A percentile compares a stretch with the other conserved stretches of the same genome.
Evolutionary conservation across 2,888 invertebrate genomes (phyloP).

Genomic region (Trilocha varians): DNA sequence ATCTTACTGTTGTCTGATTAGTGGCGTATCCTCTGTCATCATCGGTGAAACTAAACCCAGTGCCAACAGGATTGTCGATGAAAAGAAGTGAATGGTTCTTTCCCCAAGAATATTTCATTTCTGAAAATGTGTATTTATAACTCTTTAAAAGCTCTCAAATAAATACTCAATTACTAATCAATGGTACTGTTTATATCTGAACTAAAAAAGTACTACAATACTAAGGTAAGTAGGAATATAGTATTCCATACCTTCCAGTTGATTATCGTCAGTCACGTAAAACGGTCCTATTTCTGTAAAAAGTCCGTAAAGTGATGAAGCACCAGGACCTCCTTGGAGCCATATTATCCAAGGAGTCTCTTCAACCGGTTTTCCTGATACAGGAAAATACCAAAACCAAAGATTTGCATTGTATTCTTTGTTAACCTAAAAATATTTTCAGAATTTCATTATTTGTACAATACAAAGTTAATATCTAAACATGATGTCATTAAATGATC

Average conservation of each 20-base stretch:
- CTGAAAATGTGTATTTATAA: conserved; percentile 31
- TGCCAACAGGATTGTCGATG: conserved; percentile 79
- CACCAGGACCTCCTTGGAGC: conserved; percentile 75
- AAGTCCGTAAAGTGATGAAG: conserved; percentile 70
- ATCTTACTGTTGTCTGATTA: conserved; percentile 72
- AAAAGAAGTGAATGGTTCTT: conserved; percentile 76
- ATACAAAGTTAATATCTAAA: no score
- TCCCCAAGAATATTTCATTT: conserved; percentile 74
- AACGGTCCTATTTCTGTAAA: conserved; percentile 79
- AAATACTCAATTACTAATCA: background rate
- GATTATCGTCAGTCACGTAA: conserved; percentile 51
- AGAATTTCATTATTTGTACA: no score
- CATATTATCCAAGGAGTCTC: conserved; percentile 73
- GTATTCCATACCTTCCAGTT: conserved; percentile 37
- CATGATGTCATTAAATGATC: no score
- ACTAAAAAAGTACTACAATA: no score
- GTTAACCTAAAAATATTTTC: conserved; percentile 79
- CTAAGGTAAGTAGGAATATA: background rate
- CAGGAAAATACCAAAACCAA: conserved; percentile 91
- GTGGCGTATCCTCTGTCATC: conserved; percentile 74
- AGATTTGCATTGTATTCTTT: conserved; percentile 83
- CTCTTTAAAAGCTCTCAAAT: no score
- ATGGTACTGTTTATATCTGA: no score
- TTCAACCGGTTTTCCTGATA: conserved; percentile 62
- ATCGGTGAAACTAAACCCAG: conserved; percentile 78